Evolutionary conservation across 2,113 vertebrate species (phyloP).

Genomic region (Alligator mississippiensis): DNA sequence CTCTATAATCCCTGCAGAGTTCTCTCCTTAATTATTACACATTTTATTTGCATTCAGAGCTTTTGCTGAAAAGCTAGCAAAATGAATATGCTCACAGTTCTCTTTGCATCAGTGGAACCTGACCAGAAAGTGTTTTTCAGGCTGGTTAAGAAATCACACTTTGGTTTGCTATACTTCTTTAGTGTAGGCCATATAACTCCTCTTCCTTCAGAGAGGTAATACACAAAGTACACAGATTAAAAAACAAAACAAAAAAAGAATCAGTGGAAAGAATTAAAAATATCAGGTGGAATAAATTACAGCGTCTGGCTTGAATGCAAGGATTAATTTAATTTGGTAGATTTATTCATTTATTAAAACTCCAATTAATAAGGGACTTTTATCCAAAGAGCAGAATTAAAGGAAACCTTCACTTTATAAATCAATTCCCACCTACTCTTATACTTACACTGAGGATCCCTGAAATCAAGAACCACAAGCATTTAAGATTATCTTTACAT

Average conservation of each 20-base stretch:
- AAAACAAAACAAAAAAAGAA: conserved; percentile 47
- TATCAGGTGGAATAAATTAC: background rate
- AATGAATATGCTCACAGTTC: conserved; percentile 23
- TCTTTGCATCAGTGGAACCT: conserved; percentile 40
- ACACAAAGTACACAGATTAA: conserved; percentile 15
- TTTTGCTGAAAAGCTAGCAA: background rate
- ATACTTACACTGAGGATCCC: background rate
- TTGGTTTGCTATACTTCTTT: conserved; percentile 52
- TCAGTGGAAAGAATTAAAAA: conserved; percentile 1
- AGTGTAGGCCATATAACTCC: background rate
- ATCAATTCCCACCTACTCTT: background rate
- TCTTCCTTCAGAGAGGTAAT: conserved; percentile 25
- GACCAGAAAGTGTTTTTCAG: conserved; percentile 23
- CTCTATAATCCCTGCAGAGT: background rate
- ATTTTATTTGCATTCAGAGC: conserved; percentile 4
- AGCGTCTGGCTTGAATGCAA: background rate
- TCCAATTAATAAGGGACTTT: background rate
- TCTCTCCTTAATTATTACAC: background rate
- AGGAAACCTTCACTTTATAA: background rate
- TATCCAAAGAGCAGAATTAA: background rate
- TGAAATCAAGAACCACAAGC: background rate
- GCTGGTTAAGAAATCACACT: conserved; percentile 35
- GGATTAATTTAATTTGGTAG: background rate
- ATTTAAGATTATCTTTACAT: background rate
- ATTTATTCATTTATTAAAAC: background rate